Percentiles rank a stretch among this genome's conserved stretches.
These are phyloP conservation scores for Vannuccia rotundouncinata DNA, from an alignment of 2,888 invertebrate genomes.

Conservation along the genomic window DNA sequence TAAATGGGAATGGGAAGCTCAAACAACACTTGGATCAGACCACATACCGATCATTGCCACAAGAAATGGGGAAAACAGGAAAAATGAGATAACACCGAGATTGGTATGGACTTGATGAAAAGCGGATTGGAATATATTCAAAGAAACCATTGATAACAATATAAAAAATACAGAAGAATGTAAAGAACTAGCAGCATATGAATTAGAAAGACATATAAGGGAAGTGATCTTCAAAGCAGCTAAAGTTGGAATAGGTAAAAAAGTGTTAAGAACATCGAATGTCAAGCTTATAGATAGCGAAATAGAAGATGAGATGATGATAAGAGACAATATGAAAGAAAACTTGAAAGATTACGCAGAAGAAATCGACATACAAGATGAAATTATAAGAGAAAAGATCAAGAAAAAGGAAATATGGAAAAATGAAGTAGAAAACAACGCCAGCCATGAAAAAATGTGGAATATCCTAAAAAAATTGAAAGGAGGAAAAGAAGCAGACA, in stretches of 20 bases:
- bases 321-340: not conserved
- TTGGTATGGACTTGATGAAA: not conserved
- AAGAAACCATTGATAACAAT: not conserved
- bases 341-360: not conserved
- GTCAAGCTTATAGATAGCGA: not conserved
- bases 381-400: not conserved
- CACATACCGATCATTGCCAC: too few species aligned
- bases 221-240: not conserved
- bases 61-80: not conserved
- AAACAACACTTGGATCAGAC: too few species aligned
- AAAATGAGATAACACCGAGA: not conserved
- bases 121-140: not conserved
- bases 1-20: too few species aligned
- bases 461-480: not conserved
- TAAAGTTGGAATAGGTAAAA: not conserved
- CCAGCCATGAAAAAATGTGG: not conserved
- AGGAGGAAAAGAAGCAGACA: not conserved
- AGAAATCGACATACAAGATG: not conserved
- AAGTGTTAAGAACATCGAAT: not conserved
- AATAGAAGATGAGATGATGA: not conserved
- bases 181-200: not conserved
- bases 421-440: not conserved
- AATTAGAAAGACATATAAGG: not conserved
- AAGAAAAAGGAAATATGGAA: not conserved
- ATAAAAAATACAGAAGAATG: not conserved